A percentile compares a stretch with the other conserved stretches of the same genome.
Evolutionary conservation across 2,888 invertebrate genomes (phyloP).

Genomic region (Dioctria rufipes): DNA sequence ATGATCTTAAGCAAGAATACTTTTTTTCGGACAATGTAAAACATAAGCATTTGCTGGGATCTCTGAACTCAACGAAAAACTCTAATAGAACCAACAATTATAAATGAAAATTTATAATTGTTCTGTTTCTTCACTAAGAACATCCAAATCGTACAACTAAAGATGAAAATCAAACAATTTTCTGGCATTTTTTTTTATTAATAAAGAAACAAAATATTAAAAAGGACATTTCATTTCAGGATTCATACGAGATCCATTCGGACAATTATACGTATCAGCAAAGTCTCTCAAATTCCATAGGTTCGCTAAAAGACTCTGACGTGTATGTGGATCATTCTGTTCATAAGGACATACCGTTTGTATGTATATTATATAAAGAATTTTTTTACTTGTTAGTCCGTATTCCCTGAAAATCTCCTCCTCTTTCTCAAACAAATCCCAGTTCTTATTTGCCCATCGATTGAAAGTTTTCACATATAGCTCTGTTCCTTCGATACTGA

Average conservation of each 20-base stretch:
- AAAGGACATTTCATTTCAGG: conserved; percentile 16
- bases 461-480: conserved; percentile 24
- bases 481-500: conserved; percentile 1
- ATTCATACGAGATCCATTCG: background rate
- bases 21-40: no score
- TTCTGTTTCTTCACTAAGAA: no score
- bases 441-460: conserved; percentile 29
- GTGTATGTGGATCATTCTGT: background rate
- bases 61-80: no score
- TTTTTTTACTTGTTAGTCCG: conserved; percentile 64
- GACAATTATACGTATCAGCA: background rate
- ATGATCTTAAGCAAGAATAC: no score
- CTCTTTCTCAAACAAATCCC: conserved; percentile 64
- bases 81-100: no score
- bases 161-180: no score
- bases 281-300: conserved; percentile 23
- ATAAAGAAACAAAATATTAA: background rate
- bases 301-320: background rate
- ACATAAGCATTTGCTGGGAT: no score
- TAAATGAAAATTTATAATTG: no score
- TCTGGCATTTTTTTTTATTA: background rate
- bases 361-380: conserved; percentile 68
- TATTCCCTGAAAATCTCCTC: conserved; percentile 65
- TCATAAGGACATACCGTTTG: conserved; percentile 66
- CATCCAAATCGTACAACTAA: no score